Evolutionary conservation across 2,888 invertebrate species (phyloP), one percentile per base, ranked within the genome.

Genomic region (Acrobasis suavella): DNA sequence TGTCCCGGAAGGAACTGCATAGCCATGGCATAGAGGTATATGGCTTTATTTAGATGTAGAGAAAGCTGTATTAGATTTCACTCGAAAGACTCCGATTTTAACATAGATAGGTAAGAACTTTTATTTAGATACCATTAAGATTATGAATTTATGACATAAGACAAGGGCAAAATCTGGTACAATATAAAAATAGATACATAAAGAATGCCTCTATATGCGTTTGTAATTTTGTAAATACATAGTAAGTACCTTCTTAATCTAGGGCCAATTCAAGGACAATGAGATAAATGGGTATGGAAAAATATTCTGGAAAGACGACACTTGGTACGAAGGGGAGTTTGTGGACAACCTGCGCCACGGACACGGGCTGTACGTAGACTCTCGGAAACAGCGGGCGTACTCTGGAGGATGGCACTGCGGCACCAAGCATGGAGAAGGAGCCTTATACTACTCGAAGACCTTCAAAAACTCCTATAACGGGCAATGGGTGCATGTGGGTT

Each of bases 281-380:
- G 85, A 87, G 74, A 93, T 94, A 17, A 78, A 79, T 52, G 95
- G 94, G 6, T 89, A 86, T 73, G 95, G 95, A 7, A 73, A 71
- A 15, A 82, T 95, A 63, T 81, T 87, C 50, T 94, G 94, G 88
- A 92, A 93, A 63, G 92, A 94, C 70, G 86, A 93, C 64, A 91
- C 91, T 46, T 92, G 91, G 89, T 95, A 94, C 67, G 86, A 93
- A 68, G 95, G 95, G 0, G 89, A 93, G n/a, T 93, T 95, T 72
- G 71, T 74, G 15, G 87, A 91, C 0, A 94, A 94, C 64, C 73
- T 93, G 62, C 93, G 94, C 0, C 88, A 94, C 55, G 95, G 95
- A 0, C 74, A 73, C 49, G 95, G 95, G 0, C 76, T 91, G 16
- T 91, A 84, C 65, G 91, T 91, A 17, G 82, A 91, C 69, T 89